Evolutionary conservation across 2,113 vertebrate species (phyloP), one percentile per base, ranked within the genome.

Genomic region (Neopipo cinnamomea): DNA sequence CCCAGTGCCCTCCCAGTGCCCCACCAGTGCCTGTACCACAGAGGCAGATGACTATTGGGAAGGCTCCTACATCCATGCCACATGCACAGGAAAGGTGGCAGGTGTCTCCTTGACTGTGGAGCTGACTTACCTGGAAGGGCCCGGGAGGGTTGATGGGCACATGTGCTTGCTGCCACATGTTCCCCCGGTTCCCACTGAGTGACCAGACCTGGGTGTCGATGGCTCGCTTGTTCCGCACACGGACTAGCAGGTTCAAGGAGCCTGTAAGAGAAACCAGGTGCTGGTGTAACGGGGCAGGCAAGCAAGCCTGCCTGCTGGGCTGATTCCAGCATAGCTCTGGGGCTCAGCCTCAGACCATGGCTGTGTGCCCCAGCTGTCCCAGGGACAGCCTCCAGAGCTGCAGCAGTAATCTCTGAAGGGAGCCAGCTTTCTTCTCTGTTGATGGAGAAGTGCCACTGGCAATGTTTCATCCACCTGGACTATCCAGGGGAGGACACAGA

Each of bases 101-200:
- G 41, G 15, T 3, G 25, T 14, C 61, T 89, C 42, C n/a, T 28
- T 27, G 66, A 15, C 49, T 70, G 55, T 41, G 33, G 62, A 24
- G 21, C 7, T 27, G 39, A 72, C 97, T 98, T 96, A 99, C 99
- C 99, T 99, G 99, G 96, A 99, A 99, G 37, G 99, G 99, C 59
- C 99, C 99, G 0, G 98, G 98, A 0, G 99, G 99, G 95, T 98
- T 99, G 96, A 99, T 98, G 90, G 98, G 98, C 66, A 99, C 98
- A 3, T 98, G 98, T 8, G 98, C 99, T 94, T 98, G 99, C 87
- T 98, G 99, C 99, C 99, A 99, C 93, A 98, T 96, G 0, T 99
- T 98, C 9, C 99, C 99, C 68, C 98, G 98, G 94, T 99, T 98
- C 50, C 99, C 99, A 4, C 98, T 99, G 95, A 98, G 98, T 0